A percentile compares a stretch with the other conserved stretches of the same genome.
phyloP scores from a whole-genome alignment of 1,140 invertebrate species.

The Apis florea region DNA sequence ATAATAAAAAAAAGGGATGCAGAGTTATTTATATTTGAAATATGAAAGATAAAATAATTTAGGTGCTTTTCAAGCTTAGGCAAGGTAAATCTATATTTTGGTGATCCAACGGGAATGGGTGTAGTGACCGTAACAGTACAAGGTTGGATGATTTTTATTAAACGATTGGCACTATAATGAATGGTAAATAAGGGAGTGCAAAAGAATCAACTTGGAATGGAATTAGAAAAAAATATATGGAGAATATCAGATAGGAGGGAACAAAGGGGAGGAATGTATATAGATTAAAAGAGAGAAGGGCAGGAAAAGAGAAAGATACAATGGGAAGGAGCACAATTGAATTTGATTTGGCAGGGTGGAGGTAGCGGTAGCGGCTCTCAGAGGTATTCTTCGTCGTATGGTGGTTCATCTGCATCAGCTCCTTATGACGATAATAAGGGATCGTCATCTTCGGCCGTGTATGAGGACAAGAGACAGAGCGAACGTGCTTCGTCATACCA shows the following conservation, averaged over 20 bases:
- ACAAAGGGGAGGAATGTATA: slow-evolving; percentile 48
- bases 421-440: slow-evolving; percentile 76
- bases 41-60: slow-evolving; percentile 38
- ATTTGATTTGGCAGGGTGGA: slow-evolving; percentile 79
- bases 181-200: slow-evolving; percentile 51
- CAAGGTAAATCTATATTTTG: slow-evolving; percentile 59
- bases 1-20: slow-evolving; percentile 32
- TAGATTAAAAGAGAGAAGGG: slow-evolving; percentile 53
- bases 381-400: slow-evolving; percentile 75
- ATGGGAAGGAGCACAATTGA: slow-evolving; percentile 75
- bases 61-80: slow-evolving; percentile 58
- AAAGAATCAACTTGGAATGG: slow-evolving; percentile 50
- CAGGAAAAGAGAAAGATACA: slow-evolving; percentile 65
- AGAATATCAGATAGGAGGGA: slow-evolving; percentile 53
- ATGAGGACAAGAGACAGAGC: slow-evolving; percentile 77
- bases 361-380: slow-evolving; percentile 74
- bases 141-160: slow-evolving; percentile 59
- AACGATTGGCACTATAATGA: slow-evolving; percentile 65
- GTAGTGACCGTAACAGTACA: slow-evolving; percentile 57
- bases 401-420: slow-evolving; percentile 70
- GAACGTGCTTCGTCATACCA: slow-evolving; percentile 76
- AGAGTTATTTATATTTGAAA: slow-evolving; percentile 36
- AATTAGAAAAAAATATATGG: slow-evolving; percentile 44
- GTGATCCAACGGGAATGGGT: slow-evolving; percentile 63
- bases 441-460: slow-evolving; percentile 72